Percentiles rank a stretch among this genome's conserved stretches.
Evolutionary conservation across 2,113 vertebrate genomes (phyloP).

Genomic region (Phodopus roborovskii): DNA sequence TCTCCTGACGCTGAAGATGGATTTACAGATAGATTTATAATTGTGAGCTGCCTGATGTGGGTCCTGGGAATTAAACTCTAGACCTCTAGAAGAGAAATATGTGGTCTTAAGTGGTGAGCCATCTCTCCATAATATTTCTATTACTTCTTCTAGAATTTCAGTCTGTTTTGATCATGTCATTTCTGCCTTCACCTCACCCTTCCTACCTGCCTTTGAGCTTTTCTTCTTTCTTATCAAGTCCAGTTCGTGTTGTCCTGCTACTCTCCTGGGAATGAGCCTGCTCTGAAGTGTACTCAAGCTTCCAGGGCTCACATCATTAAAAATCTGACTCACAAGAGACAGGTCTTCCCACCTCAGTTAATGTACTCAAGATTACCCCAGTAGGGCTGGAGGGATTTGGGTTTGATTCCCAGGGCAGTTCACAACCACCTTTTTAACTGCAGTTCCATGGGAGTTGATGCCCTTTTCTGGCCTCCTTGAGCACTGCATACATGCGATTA

Average conservation of each 20-base stretch:
- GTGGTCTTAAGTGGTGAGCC: too few species aligned
- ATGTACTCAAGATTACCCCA: not conserved
- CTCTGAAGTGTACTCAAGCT: not conserved
- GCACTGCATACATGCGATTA: not conserved
- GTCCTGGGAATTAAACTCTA: not conserved
- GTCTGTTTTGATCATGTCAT: not conserved
- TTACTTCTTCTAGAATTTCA: not conserved
- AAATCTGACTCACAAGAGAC: not conserved
- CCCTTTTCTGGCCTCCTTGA: not conserved
- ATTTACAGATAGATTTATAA: not conserved
- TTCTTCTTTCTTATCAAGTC: not conserved
- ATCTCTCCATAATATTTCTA: not conserved
- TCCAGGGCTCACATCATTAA: not conserved
- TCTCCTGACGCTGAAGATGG: not conserved
- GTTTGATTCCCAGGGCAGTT: not conserved
- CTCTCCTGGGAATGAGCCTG: not conserved
- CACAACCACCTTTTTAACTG: not conserved
- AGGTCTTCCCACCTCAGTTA: not conserved
- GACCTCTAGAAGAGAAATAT: not conserved
- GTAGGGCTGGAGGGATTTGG: not conserved
- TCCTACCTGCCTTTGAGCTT: not conserved
- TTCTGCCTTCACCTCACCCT: not conserved
- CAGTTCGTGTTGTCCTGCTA: not conserved
- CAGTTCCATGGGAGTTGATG: not conserved
- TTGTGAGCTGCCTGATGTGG: not conserved